Evolutionary conservation across 2,888 invertebrate genomes (phyloP).

Genomic region (Toxonevra muliebris): DNA sequence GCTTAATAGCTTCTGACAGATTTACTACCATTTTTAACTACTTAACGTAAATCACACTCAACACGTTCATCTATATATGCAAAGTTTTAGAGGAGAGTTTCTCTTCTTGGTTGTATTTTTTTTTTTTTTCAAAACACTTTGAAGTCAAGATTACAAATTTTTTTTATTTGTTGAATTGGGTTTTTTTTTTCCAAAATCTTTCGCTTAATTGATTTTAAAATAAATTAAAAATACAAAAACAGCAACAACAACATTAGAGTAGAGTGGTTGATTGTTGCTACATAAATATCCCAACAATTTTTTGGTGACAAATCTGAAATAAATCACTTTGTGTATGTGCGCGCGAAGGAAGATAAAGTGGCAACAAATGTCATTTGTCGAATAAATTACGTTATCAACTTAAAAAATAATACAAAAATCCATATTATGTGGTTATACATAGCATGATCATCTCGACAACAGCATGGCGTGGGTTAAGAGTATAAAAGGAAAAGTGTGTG

Average conservation of each 20-base stretch:
- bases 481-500: background rate
- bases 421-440: background rate
- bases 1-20: slow-evolving; percentile 33
- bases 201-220: background rate
- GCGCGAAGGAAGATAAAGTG: background rate
- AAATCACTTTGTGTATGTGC: no score
- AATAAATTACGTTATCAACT: slow-evolving; percentile 37
- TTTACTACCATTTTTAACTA: slow-evolving; percentile 34
- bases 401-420: background rate
- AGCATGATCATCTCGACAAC: background rate
- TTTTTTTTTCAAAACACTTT: no score
- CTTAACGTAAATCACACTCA: slow-evolving; percentile 30
- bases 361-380: slow-evolving; percentile 32
- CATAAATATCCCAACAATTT: background rate
- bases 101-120: no score
- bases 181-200: no score
- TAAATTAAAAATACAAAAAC: background rate
- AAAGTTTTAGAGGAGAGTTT: no score
- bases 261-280: background rate
- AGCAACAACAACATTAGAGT: background rate
- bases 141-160: no score
- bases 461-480: background rate
- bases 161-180: no score
- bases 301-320: slow-evolving; percentile 21
- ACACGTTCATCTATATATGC: background rate